Conservation (phyloP, 2,888 invertebrate genomes). For the Odontocerum albicorne region DNA sequence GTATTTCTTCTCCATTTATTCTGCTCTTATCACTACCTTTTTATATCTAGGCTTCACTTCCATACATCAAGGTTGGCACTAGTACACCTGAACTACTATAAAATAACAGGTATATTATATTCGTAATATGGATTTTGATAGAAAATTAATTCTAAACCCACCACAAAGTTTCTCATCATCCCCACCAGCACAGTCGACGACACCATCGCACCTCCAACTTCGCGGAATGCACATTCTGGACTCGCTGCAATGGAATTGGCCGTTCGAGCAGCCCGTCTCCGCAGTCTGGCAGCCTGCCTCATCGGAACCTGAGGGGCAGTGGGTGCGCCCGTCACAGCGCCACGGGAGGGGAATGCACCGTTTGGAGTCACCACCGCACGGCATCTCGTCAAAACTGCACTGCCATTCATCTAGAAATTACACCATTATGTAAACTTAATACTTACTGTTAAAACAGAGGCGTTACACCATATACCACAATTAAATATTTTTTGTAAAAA, state of each 20-base stretch:
- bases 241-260: slow-evolving; percentile 59
- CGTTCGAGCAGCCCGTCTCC: slow-evolving; percentile 53
- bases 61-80: too few relatives aligned
- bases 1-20: too few relatives aligned
- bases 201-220: slow-evolving; percentile 61
- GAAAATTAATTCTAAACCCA: too few relatives aligned
- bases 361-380: slow-evolving; percentile 48
- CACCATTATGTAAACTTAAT: too few relatives aligned
- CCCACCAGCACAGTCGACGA: slow-evolving; percentile 56
- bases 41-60: too few relatives aligned
- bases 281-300: slow-evolving; percentile 56
- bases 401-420: slow-evolving; percentile 46
- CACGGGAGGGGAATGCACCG: slow-evolving; percentile 59
- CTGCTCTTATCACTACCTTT: too few relatives aligned
- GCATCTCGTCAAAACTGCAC: slow-evolving; percentile 59
- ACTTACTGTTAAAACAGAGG: too few relatives aligned
- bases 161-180: slow-evolving; percentile 62
- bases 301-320: slow-evolving; percentile 59
- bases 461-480: too few relatives aligned
- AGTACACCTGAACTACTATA: too few relatives aligned
- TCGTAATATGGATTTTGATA: too few relatives aligned
- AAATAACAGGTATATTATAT: too few relatives aligned
- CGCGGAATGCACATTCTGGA: slow-evolving; percentile 62
- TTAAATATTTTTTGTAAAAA: too few relatives aligned
- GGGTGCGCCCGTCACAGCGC: slow-evolving; percentile 61